phyloP scores from a whole-genome alignment of 2,888 invertebrate genomes.

The Drosophila demipolita region DNA sequence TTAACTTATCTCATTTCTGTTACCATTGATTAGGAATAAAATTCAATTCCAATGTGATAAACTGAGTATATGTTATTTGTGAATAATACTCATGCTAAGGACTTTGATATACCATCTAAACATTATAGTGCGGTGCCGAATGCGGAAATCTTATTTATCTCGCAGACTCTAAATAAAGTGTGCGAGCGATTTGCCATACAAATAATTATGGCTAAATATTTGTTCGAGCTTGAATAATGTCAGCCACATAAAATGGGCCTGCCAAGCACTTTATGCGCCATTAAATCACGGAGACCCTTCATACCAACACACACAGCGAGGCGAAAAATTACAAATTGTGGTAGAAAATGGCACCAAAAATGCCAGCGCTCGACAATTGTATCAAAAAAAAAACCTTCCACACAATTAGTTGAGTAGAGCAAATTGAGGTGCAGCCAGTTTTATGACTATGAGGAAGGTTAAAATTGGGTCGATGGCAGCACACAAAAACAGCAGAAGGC shows the following conservation, averaged over 20 bases:
- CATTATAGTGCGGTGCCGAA: conserved; percentile 3
- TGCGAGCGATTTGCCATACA: conserved; percentile 26
- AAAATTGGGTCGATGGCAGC: conserved; percentile 65
- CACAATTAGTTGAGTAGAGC: conserved; percentile 74
- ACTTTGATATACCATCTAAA: conserved; percentile 1
- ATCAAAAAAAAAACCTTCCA: conserved; percentile 58
- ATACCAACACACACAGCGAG: conserved; percentile 22
- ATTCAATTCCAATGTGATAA: conserved; percentile 17
- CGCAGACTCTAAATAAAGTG: conserved; percentile 7
- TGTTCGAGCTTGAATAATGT: conserved; percentile 33
- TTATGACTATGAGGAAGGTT: conserved; percentile 46
- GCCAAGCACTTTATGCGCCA: conserved; percentile 61
- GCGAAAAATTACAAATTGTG: conserved; percentile 56
- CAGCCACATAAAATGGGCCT: conserved; percentile 42
- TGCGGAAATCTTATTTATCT: conserved; percentile 27
- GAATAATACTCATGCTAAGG: background rate
- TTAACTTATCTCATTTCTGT: conserved; percentile 1
- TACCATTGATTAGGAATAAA: background rate
- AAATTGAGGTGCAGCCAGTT: conserved; percentile 70
- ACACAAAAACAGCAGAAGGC: conserved; percentile 29
- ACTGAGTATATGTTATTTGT: conserved; percentile 1
- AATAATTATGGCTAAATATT: conserved; percentile 61
- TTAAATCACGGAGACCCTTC: conserved; percentile 60
- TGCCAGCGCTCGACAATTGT: conserved; percentile 33
- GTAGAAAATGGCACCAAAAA: conserved; percentile 56